Base-by-base conservation (phyloP, 2,888 invertebrate genomes). In the Cyaniris semiargus region DNA sequence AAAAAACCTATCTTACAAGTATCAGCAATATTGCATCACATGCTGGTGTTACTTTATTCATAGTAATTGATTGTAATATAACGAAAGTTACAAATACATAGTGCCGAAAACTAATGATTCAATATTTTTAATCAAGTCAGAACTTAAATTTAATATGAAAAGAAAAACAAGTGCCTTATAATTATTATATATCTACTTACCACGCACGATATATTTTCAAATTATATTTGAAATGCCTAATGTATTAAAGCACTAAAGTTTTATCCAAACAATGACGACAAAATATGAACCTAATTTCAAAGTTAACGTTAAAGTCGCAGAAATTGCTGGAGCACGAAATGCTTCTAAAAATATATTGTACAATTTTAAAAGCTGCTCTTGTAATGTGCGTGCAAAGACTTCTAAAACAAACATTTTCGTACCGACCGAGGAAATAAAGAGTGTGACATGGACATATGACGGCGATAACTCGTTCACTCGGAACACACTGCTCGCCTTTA, bases 401-500 rank as follows among this genome's bases (percentile, higher is more conserved):
- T 90, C 87, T 85, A 88, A 85, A 90, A 89, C 88, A 88, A 88
- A 88, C 88, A 87, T 89, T 88, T 86, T 85, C 86, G 87, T 84
- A 83, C 82, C 84, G 83, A 85, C 86, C 86, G 86, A 88, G 89
- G 87, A 90, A 90, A 91, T 92, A 90, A 74, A 90, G 89, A 86
- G 86, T 88, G 88, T 86, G 90, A 89, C 91, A 87, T 86, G 91
- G 92, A 92, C 89, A 89, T 87, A 92, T 92, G 89, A 88, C 86
- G 86, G 88, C 90, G 90, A 91, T 91, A 90, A 90, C 87, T 90
- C 86, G 85, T 85, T 82, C 82, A 85, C 86, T 86, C 86, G 84
- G 86, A 86, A 86, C 87, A 80, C 79, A 79, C 60, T 72, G 78
- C 78, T 78, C 76, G 78, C 79, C 79, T 79, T 81, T 79, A 79